Conservation (phyloP, 2,797 vertebrate genomes). For the Sebastes flavidus region DNA sequence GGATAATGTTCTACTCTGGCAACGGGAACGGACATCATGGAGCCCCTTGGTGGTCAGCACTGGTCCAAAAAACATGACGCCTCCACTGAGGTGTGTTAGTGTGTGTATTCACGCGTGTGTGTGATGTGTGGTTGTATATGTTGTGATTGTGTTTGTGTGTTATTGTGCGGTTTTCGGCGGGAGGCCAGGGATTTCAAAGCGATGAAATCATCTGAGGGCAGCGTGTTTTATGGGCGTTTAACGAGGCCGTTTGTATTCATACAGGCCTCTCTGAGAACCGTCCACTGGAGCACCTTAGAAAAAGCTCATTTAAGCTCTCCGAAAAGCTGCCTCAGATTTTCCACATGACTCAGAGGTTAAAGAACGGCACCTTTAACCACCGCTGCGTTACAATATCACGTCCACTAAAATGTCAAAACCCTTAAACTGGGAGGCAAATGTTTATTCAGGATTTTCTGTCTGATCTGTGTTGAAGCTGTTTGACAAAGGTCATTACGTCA, state of each 20-base stretch:
- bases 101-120: constrained; percentile 9
- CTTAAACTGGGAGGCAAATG: not conserved
- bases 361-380: constrained; percentile 32
- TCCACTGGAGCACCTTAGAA: constrained; percentile 33
- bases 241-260: constrained; percentile 69
- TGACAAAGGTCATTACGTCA: not conserved
- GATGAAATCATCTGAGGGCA: constrained; percentile 75
- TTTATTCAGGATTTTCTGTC: not conserved
- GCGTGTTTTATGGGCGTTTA: constrained; percentile 73
- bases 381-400: constrained; percentile 11
- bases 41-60: constrained; percentile 54
- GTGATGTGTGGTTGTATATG: constrained; percentile 14
- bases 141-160: constrained; percentile 38
- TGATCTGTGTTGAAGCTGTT: not conserved
- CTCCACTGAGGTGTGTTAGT: constrained; percentile 13
- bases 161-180: constrained; percentile 57
- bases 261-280: constrained; percentile 40
- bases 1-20: constrained; percentile 51
- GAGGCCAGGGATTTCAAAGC: constrained; percentile 74
- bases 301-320: constrained; percentile 32
- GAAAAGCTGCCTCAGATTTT: constrained; percentile 62
- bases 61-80: constrained; percentile 49
- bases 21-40: constrained; percentile 43
- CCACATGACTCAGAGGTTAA: constrained; percentile 59
- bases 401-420: constrained; percentile 24